Evolutionary conservation across 2,888 invertebrate species (phyloP).

Genomic region (Serrognathus titanus): DNA sequence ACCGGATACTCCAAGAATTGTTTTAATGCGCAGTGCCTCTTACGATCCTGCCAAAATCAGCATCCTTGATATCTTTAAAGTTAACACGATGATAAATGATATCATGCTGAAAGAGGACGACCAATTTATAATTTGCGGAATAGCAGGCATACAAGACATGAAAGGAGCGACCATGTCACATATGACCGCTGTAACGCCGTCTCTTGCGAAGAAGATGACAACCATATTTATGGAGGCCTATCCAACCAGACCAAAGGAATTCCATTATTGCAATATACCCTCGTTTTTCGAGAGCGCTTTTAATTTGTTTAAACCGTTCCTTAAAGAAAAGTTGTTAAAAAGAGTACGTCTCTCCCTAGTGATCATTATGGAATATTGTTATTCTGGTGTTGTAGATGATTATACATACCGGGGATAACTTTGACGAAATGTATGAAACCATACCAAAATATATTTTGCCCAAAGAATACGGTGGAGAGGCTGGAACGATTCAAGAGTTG

Average conservation of each 20-base stretch:
- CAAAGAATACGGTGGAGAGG: conserved; percentile 64
- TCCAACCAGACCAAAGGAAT: conserved; percentile 58
- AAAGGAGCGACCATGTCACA: conserved; percentile 54
- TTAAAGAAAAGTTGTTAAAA: conserved; percentile 59
- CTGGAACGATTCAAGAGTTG: conserved; percentile 53
- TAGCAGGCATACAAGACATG: conserved; percentile 57
- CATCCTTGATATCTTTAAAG: conserved; percentile 45
- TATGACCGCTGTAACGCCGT: conserved; percentile 51
- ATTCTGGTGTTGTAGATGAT: conserved; percentile 49
- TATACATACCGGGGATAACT: conserved; percentile 50
- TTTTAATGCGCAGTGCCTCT: conserved; percentile 38
- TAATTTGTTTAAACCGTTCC: conserved; percentile 56
- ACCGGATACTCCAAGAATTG: conserved; percentile 37
- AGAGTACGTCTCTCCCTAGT: conserved; percentile 49
- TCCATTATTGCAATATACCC: conserved; percentile 59
- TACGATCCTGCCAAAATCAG: conserved; percentile 28
- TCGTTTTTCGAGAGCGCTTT: conserved; percentile 58
- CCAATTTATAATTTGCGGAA: conserved; percentile 53
- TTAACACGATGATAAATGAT: conserved; percentile 56
- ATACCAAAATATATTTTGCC: conserved; percentile 60
- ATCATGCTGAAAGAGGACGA: conserved; percentile 61
- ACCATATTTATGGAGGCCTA: conserved; percentile 55
- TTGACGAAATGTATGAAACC: conserved; percentile 55
- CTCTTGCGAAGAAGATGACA: conserved; percentile 55
- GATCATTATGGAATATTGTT: neutral